phyloP scores from a whole-genome alignment of 2,797 vertebrate genomes.

The Crenichthys baileyi region DNA sequence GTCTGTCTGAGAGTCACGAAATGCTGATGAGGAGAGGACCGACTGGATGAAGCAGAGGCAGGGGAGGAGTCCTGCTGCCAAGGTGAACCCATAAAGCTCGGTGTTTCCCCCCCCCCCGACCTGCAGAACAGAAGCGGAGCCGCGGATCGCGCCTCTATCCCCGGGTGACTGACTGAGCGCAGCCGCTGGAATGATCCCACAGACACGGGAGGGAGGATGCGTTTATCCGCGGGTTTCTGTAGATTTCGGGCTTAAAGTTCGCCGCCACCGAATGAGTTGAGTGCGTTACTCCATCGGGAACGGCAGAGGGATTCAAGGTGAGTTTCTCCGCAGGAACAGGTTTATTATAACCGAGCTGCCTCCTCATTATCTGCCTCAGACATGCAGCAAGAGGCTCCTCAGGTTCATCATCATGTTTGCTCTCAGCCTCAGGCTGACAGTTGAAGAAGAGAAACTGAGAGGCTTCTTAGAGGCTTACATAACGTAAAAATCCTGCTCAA shows the following conservation, averaged over 20 bases:
- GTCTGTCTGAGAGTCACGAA: conserved; percentile 48
- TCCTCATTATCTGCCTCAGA: not conserved
- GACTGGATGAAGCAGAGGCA: conserved; percentile 5
- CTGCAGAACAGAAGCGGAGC: conserved; percentile 3
- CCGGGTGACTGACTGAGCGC: not conserved
- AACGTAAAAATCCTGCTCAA: not conserved
- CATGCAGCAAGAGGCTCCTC: no score
- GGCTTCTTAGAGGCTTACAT: not conserved
- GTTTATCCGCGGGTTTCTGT: not conserved
- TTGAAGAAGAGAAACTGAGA: not conserved
- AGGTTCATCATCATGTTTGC: not conserved
- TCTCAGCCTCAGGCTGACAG: not conserved
- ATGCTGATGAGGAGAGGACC: conserved; percentile 25
- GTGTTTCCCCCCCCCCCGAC: not conserved
- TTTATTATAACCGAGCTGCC: not conserved
- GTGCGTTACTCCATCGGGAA: conserved; percentile 14
- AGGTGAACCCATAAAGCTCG: conserved; percentile 54
- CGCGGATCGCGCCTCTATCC: conserved; percentile 3
- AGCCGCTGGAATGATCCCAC: not conserved
- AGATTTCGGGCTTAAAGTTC: conserved; percentile 26
- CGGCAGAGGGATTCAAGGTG: conserved; percentile 37
- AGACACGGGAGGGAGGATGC: not conserved
- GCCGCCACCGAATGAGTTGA: not conserved
- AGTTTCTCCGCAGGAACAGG: conserved; percentile 18
- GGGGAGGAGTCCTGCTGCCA: conserved; percentile 51